These are phyloP conservation scores for Orthosia cruda DNA, from an alignment of 2,888 invertebrate genomes.

Conservation along the genomic window DNA sequence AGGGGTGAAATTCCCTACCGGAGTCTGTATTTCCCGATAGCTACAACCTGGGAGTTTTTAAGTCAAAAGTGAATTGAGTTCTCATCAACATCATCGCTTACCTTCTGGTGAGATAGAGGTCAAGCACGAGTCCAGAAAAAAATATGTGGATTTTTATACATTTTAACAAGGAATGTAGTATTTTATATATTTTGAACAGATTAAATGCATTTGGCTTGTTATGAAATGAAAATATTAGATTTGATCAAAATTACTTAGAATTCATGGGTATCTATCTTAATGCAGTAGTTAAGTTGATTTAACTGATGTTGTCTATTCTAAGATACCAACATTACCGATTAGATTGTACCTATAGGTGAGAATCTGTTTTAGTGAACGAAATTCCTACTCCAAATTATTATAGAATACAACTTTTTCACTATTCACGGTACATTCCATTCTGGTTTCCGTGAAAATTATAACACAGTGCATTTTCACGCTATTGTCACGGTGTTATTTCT, in stretches of 20 bases:
- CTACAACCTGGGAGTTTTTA: no score
- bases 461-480: slow-evolving; percentile 7
- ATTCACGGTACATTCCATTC: slow-evolving; percentile 1
- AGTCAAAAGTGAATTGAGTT: no score
- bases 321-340: background rate
- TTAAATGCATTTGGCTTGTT: background rate
- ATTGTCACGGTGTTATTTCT: slow-evolving; percentile 27
- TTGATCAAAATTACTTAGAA: background rate
- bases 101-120: no score
- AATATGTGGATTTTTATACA: background rate
- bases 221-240: background rate
- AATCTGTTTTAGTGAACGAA: background rate
- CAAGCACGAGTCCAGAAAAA: no score
- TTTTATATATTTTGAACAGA: background rate
- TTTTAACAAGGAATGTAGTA: background rate
- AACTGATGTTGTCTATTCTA: background rate
- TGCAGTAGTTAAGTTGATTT: background rate
- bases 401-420: background rate
- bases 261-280: background rate
- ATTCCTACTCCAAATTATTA: background rate
- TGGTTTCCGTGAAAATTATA: slow-evolving; percentile 14
- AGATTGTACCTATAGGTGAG: slow-evolving; percentile 1
- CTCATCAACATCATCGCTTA: no score
- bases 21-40: no score
- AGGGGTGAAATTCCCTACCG: no score